These are phyloP conservation scores for Thysanoteuthis rhombus DNA, from an alignment of 2,888 invertebrate species.

Conservation along the genomic window DNA sequence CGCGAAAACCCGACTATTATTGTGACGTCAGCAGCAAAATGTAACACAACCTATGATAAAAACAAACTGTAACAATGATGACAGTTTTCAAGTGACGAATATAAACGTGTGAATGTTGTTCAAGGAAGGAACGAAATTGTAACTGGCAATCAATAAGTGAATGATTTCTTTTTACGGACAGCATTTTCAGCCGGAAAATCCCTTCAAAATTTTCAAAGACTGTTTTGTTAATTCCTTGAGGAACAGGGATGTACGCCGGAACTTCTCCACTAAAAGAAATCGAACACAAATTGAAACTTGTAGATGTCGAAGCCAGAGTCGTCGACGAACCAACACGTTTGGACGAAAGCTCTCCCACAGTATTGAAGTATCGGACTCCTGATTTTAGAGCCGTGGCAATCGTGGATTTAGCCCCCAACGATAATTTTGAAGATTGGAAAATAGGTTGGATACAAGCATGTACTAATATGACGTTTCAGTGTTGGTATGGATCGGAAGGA, in stretches of 20 bases:
- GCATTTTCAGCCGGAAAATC: too few relatives aligned
- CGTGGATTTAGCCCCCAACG: constrained; percentile 62
- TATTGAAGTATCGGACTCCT: constrained; percentile 64
- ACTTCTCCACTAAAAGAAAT: constrained; percentile 44
- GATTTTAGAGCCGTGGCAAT: constrained; percentile 66
- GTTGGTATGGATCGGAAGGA: constrained; percentile 66
- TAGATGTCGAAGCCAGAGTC: constrained; percentile 57
- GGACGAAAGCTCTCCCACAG: constrained; percentile 62
- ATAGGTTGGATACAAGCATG: constrained; percentile 69
- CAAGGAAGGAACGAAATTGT: too few relatives aligned
- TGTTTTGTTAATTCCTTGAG: too few relatives aligned
- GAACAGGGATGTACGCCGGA: constrained; percentile 20
- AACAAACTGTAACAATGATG: too few relatives aligned
- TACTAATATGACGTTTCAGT: constrained; percentile 66
- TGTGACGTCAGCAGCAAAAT: too few relatives aligned
- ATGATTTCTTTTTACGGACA: too few relatives aligned
- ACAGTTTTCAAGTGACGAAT: too few relatives aligned
- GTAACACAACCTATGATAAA: too few relatives aligned
- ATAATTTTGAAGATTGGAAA: constrained; percentile 61
- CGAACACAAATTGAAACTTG: constrained; percentile 49
- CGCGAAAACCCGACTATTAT: too few relatives aligned
- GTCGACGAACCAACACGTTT: constrained; percentile 62
- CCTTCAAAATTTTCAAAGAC: too few relatives aligned
- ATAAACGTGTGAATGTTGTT: too few relatives aligned
- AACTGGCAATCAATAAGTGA: too few relatives aligned